These are phyloP conservation scores for Falco berigora DNA, from an alignment of 2,797 vertebrate species.

Conservation along the genomic window DNA sequence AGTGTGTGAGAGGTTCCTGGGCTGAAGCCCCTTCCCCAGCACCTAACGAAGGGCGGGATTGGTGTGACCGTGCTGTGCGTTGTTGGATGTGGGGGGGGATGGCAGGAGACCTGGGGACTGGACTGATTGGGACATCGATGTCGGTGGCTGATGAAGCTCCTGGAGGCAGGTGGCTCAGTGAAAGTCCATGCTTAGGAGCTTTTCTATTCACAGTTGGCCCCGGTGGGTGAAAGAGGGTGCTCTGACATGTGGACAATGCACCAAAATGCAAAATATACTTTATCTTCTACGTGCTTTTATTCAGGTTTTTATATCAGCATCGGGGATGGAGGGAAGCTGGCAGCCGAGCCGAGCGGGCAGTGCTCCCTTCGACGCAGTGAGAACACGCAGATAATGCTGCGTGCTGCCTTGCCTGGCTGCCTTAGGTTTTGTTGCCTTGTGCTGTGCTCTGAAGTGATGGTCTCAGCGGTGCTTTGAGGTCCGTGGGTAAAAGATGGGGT, in stretches of 20 bases:
- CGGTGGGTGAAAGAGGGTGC: background rate
- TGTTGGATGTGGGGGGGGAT: background rate
- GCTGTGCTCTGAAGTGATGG: background rate
- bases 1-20: accelerated
- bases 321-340: background rate
- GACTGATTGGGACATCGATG: background rate
- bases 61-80: accelerated
- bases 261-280: background rate
- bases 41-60: background rate
- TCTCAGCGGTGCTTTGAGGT: background rate
- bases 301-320: accelerated
- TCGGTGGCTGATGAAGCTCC: background rate
- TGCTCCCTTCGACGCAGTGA: accelerated
- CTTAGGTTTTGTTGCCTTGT: background rate
- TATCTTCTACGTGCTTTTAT: accelerated
- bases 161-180: too few relatives aligned
- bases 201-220: background rate
- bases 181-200: accelerated
- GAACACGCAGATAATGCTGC: accelerated
- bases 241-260: background rate
- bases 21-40: background rate
- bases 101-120: background rate
- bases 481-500: accelerated
- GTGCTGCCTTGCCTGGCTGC: background rate
- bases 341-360: accelerated